Evolutionary conservation across 2,888 invertebrate species (phyloP), one percentile per base, ranked within the genome.

Genomic region (Lasioglossum morio): DNA sequence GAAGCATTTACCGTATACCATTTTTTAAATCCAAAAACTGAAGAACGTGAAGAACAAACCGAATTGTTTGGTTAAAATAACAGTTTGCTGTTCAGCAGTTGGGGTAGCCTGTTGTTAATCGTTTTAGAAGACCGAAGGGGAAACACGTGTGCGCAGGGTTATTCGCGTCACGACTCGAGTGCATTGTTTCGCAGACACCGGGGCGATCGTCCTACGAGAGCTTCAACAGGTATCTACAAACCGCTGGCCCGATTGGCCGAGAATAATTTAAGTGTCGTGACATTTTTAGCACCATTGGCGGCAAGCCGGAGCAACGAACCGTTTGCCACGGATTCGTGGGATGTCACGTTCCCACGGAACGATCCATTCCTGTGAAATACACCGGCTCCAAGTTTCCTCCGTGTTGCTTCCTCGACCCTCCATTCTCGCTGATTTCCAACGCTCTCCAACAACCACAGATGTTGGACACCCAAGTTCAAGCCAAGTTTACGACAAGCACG

Each of bases 151-250:
- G 66, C 2, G 63, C 63, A 34, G 34, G 66, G 19, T 77, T 70
- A 72, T 30, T 53, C 53, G 8, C 74, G 53, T 74, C 53, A 57
- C 75, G 72, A 57, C 74, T 79, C 79, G 75, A 77, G 72, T 75
- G 74, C n/a, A 14, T 34, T 77, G n/a, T 81, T 73, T 57, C 77
- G 63, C 72, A 72, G 66, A 80, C 72, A 75, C 66, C 70, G 57
- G 30, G 66, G 40, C 60, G 60, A 57, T 60, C 84, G 72, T 79
- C 48, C 66, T 46, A 43, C 84, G 76, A 46, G 84, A 37, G 73
- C 69, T 79, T 86, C 86, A 87, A 87, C 86, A 87, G 86, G 86
- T 87, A 82, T 76, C 85, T 53, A 85, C 72, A 57, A n/a, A 57
- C 57, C n/a, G 34, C 34, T 19, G 7, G 46, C 46, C 77, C 77